phyloP scores from a whole-genome alignment of 2,113 vertebrate genomes.

The Aegithalos caudatus region DNA sequence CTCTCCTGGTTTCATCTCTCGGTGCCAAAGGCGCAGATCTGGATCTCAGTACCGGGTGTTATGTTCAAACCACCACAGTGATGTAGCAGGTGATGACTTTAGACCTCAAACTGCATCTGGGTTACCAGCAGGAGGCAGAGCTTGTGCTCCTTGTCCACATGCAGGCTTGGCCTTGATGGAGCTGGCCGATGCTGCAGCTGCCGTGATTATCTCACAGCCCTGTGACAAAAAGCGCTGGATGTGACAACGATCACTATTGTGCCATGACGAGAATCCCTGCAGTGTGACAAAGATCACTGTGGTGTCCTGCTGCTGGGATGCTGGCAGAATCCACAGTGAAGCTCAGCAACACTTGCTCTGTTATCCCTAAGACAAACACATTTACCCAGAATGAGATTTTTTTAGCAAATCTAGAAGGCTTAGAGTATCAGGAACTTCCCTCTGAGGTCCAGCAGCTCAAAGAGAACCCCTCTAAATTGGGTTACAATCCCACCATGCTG shows the following conservation, averaged over 20 bases:
- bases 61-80: fast-evolving
- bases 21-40: fast-evolving
- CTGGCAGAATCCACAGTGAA: neutral
- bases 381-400: neutral
- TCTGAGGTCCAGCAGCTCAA: neutral
- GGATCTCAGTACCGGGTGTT: fast-evolving
- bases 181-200: neutral
- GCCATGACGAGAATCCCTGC: neutral
- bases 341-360: neutral
- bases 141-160: neutral
- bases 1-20: neutral
- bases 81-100: neutral
- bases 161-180: neutral
- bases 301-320: neutral
- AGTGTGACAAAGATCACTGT: neutral
- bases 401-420: neutral
- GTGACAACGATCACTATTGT: neutral
- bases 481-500: neutral
- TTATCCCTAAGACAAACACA: neutral
- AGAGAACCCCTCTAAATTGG: fast-evolving
- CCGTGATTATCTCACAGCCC: fast-evolving
- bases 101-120: neutral
- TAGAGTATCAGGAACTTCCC: neutral
- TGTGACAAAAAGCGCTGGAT: neutral
- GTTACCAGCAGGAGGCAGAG: neutral